Conservation (phyloP, 2,797 vertebrate species). For the Hemibagrus guttatus region DNA sequence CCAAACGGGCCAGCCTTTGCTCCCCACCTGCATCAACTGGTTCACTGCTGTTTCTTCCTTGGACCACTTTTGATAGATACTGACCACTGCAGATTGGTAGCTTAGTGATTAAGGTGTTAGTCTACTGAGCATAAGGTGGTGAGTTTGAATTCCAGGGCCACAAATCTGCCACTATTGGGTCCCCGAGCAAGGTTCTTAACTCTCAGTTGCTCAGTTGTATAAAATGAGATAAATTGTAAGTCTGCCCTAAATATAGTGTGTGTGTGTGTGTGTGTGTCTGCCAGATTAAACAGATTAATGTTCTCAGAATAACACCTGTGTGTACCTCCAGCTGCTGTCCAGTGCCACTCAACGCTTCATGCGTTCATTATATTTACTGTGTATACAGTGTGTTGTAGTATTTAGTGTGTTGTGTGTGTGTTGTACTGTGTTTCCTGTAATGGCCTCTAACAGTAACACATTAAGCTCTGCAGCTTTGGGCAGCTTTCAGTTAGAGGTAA, state of each 20-base stretch:
- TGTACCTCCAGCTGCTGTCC: slow-evolving; percentile 38
- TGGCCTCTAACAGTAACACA: slow-evolving; percentile 36
- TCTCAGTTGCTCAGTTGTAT: not conserved
- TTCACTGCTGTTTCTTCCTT: too few species aligned
- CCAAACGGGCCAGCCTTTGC: too few species aligned
- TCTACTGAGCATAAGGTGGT: too few species aligned
- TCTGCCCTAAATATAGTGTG: not conserved
- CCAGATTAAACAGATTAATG: slow-evolving; percentile 39
- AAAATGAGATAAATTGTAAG: too few species aligned
- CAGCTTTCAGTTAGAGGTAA: slow-evolving; percentile 48
- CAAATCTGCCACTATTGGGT: too few species aligned
- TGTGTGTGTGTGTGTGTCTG: slow-evolving; percentile 19
- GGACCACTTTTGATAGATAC: too few species aligned
- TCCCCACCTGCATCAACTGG: too few species aligned
- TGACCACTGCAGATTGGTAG: too few species aligned
- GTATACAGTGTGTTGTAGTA: slow-evolving; percentile 11
- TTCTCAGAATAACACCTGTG: slow-evolving; percentile 40
- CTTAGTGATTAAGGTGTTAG: too few species aligned
- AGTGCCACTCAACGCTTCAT: slow-evolving; percentile 46
- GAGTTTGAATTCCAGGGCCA: too few species aligned
- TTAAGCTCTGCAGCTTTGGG: slow-evolving; percentile 36
- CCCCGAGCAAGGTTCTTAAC: not conserved
- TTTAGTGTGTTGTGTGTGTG: slow-evolving; percentile 24
- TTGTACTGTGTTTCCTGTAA: slow-evolving; percentile 24
- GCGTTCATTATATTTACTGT: slow-evolving; percentile 39